phyloP scores from a whole-genome alignment of 2,888 invertebrate genomes.

The Dione juno region DNA sequence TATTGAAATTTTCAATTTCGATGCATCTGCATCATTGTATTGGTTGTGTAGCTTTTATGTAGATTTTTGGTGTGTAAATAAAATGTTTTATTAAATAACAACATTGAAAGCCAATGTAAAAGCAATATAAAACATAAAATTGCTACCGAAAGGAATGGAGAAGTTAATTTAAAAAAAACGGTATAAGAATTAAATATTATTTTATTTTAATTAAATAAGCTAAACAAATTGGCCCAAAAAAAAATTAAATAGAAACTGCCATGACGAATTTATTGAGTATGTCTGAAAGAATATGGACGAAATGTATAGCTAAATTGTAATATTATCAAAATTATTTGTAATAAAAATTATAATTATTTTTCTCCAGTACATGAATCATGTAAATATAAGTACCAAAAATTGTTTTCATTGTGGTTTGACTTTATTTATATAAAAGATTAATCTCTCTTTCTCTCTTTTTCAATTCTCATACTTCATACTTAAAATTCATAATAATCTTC shows the following conservation, averaged over 20 bases:
- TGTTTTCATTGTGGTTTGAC: no score
- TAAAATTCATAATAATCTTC: no score
- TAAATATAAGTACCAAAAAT: no score
- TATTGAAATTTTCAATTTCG: no score
- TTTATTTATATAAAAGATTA: no score
- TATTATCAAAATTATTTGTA: background rate
- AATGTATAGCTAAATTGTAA: no score
- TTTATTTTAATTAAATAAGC: background rate
- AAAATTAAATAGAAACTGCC: slow-evolving; percentile 21
- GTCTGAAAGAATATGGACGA: slow-evolving; percentile 8
- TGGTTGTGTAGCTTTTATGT: background rate
- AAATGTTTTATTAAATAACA: background rate
- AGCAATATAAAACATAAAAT: no score
- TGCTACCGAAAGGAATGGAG: background rate
- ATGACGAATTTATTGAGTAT: slow-evolving; percentile 22
- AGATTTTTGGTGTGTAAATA: background rate
- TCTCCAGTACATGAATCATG: background rate
- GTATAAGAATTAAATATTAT: background rate
- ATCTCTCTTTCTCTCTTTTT: no score
- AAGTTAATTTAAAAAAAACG: background rate
- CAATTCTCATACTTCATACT: no score
- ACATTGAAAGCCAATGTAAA: no score
- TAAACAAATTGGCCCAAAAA: slow-evolving; percentile 7
- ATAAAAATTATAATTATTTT: background rate
- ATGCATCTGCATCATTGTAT: no score